These are phyloP conservation scores for Drosophila chauvacae DNA, from an alignment of 1,140 invertebrate species.

Conservation along the genomic window DNA sequence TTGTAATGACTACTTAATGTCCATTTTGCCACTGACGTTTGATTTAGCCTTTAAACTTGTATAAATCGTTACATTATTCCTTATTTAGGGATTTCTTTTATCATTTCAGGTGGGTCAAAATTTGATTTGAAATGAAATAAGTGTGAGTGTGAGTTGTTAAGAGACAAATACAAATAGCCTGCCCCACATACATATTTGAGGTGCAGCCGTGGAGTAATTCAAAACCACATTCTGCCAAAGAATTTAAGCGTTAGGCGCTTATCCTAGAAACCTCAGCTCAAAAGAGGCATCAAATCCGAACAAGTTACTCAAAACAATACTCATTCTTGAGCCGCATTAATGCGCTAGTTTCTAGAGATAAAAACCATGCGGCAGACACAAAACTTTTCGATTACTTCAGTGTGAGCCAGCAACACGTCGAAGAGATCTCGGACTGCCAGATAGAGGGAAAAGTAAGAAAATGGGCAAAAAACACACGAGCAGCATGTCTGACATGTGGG, in stretches of 20 bases:
- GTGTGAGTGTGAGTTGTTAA: neutral
- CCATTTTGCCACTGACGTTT: too few relatives aligned
- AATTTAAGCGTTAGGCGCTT: conserved; percentile 10
- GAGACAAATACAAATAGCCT: neutral
- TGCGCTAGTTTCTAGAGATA: conserved; percentile 53
- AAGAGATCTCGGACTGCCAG: conserved; percentile 9
- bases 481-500: conserved; percentile 64
- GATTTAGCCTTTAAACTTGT: too few relatives aligned
- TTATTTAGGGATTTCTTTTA: too few relatives aligned
- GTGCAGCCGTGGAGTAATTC: conserved; percentile 7
- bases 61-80: too few relatives aligned
- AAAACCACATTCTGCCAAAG: conserved; percentile 36
- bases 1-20: neutral
- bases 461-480: conserved; percentile 30
- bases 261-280: neutral
- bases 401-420: conserved; percentile 37
- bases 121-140: too few relatives aligned
- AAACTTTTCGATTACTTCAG: conserved; percentile 60
- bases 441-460: conserved; percentile 32
- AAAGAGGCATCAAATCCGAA: conserved; percentile 13
- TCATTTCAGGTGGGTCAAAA: too few relatives aligned
- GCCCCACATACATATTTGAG: neutral
- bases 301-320: conserved; percentile 44
- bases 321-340: conserved; percentile 55
- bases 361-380: conserved; percentile 51